Percentiles rank a stretch among this genome's conserved stretches.
Evolutionary conservation across 2,113 vertebrate species (phyloP).

Genomic region (Poecilia latipinna): DNA sequence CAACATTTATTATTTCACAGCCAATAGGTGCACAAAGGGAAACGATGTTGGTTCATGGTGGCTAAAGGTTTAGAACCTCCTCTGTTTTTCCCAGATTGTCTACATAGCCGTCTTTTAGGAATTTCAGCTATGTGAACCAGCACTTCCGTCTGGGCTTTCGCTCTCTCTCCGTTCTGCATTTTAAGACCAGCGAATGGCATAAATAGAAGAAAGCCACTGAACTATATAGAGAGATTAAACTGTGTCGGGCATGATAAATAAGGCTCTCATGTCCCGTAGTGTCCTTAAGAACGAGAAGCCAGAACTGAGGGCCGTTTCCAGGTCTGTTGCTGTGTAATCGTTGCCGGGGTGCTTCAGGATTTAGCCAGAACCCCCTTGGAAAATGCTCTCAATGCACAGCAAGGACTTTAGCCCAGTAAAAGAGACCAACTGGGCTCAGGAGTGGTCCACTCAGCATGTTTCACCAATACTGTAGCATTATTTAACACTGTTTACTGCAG

Average conservation of each 20-base stretch:
- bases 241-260: constrained; percentile 19
- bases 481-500: not conserved
- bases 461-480: not conserved
- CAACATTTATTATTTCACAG: not conserved
- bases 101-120: constrained; percentile 13
- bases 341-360: not conserved
- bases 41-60: not conserved
- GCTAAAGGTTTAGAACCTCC: not conserved
- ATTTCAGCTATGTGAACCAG: constrained; percentile 47
- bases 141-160: constrained; percentile 29
- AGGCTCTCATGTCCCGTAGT: constrained; percentile 7
- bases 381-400: too few relatives aligned
- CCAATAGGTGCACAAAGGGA: not conserved
- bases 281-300: not conserved
- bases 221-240: not conserved
- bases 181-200: not conserved
- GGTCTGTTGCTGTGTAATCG: not conserved
- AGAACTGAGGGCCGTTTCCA: not conserved
- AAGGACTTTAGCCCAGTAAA: not conserved
- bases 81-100: constrained; percentile 10
- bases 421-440: not conserved
- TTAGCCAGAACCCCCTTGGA: not conserved
- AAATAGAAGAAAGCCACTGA: not conserved
- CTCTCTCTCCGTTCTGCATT: constrained; percentile 9
- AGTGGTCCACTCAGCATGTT: not conserved